Evolutionary conservation across 2,888 invertebrate species (phyloP), one percentile per base, ranked within the genome.

Genomic region (Cactoblastis cactorum): DNA sequence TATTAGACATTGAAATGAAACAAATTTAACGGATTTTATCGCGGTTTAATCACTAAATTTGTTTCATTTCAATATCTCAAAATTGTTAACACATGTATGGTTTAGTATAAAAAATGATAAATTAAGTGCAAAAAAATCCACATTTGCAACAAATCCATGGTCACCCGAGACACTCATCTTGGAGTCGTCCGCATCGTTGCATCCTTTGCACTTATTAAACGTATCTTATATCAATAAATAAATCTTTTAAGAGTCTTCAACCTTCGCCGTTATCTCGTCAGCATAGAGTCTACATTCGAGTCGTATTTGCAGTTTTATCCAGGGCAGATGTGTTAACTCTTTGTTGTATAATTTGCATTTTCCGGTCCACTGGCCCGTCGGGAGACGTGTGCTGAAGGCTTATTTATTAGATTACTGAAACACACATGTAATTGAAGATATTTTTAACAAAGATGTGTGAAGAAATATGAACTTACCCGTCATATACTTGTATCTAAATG

Each of bases 281-380:
- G 0, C 0, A 51, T 71, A 75, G 56, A 61, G 73, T 69, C 55
- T 35, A 70, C 51, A 64, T 52, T 77, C 38, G 61, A 64, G 51
- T 77, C 38, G 9, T 12, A 45, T 57, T 51, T 63, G 53, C 53
- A 52, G 53, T 64, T 67, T 65, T 65, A 67, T 73, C 74, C 71
- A 56, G 71, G 76, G 85, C 88, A 88, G 88, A 87, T 88, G 87
- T 85, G 83, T 83, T 76, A 77, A 75, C 73, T 81, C 85, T 88
- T 88, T 88, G 88, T 88, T 88, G 87, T 82, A 77, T 80, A 85
- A 86, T 87, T 87, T 82, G 84, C 83, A 83, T 80, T 82, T 88
- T 87, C 88, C 87, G 84, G 87, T 81, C 80, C 81, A 84, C 56
- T 84, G 86, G 67, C 72, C 72, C 81, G 87, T 87, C 87, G 80